phyloP scores from a whole-genome alignment of 2,797 vertebrate genomes.

The Chiloscyllium punctatum region DNA sequence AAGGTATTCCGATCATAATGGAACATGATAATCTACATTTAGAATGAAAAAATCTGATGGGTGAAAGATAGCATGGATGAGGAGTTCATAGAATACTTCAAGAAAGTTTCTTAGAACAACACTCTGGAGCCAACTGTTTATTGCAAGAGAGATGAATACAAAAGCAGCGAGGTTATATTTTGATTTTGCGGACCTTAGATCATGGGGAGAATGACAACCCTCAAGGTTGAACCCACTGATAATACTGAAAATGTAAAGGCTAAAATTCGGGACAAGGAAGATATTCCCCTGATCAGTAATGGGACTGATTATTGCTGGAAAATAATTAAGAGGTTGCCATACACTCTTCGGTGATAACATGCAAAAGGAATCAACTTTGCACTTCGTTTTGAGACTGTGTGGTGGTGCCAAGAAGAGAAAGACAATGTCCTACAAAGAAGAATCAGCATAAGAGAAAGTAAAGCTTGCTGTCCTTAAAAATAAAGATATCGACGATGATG shows the following conservation, averaged over 20 bases:
- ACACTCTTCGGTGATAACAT: constrained; percentile 94
- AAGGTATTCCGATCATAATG: too few relatives aligned
- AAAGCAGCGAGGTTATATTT: too few relatives aligned
- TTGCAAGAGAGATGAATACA: too few relatives aligned
- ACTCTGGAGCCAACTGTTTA: too few relatives aligned
- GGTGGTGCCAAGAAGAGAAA: constrained; percentile 97
- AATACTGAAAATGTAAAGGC: constrained; percentile 96
- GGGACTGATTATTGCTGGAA: constrained; percentile 87
- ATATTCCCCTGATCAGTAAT: constrained; percentile 91
- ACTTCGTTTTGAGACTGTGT: constrained; percentile 90
- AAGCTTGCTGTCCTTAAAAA: constrained; percentile 96
- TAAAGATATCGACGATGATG: neutral
- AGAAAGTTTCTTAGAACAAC: too few relatives aligned
- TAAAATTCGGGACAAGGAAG: constrained; percentile 97
- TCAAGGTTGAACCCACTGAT: constrained; percentile 89
- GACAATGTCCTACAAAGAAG: constrained; percentile 99
- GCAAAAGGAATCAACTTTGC: constrained; percentile 96
- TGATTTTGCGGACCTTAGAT: too few relatives aligned
- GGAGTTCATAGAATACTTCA: too few relatives aligned
- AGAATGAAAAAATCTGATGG: too few relatives aligned
- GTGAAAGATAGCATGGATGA: too few relatives aligned
- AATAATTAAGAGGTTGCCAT: constrained; percentile 90
- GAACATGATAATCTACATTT: too few relatives aligned
- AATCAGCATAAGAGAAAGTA: constrained; percentile 99
- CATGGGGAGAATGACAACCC: too few relatives aligned